A percentile compares a stretch with the other conserved stretches of the same genome.
phyloP scores from a whole-genome alignment of 2,888 invertebrate genomes.

The Venustoraphidia nigricollis region DNA sequence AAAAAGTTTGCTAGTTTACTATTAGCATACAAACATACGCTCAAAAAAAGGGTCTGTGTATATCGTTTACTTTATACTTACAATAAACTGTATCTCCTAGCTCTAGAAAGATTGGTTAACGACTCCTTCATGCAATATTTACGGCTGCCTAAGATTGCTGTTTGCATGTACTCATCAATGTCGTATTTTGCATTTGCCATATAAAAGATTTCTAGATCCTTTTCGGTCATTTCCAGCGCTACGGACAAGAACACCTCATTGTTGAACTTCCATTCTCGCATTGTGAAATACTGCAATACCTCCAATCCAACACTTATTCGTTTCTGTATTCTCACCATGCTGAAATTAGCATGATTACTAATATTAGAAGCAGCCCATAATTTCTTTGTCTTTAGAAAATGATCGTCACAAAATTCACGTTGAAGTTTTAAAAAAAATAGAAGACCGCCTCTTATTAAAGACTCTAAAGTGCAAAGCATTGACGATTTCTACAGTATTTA shows the following conservation, averaged over 20 bases:
- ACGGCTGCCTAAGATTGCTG: conserved; percentile 60
- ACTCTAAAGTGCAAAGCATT: no score
- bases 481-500: no score
- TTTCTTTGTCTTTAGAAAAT: no score
- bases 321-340: conserved; percentile 43
- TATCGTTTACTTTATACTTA: neutral
- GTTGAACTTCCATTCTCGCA: conserved; percentile 59
- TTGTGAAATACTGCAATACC: conserved; percentile 60
- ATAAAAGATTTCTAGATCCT: conserved; percentile 42
- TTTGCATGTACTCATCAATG: conserved; percentile 40
- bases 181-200: conserved; percentile 18
- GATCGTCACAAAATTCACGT: no score
- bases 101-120: conserved; percentile 50
- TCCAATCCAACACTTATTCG: conserved; percentile 38
- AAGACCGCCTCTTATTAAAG: no score
- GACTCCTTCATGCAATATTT: conserved; percentile 69
- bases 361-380: no score
- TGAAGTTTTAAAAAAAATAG: no score
- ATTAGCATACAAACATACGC: no score
- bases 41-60: no score
- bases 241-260: conserved; percentile 39
- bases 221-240: conserved; percentile 29
- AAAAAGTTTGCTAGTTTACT: no score
- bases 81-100: conserved; percentile 23
- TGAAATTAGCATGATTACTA: conserved; percentile 17